Conservation (phyloP, 2,888 invertebrate species). For the Ceraclea dissimilis region DNA sequence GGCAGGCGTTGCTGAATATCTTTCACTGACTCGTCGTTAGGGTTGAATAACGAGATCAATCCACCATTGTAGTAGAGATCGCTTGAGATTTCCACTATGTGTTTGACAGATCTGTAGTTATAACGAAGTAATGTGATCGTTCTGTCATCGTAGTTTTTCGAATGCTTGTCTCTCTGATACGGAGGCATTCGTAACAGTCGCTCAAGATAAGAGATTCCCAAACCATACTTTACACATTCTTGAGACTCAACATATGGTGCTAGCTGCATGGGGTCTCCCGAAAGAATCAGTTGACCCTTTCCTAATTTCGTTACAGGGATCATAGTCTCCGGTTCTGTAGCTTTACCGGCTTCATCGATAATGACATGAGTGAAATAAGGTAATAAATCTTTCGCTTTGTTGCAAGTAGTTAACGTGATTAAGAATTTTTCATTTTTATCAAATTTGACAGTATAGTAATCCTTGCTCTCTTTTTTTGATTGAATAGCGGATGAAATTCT, state of each 20-base stretch:
- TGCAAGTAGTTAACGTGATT: background rate
- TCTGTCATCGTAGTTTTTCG: background rate
- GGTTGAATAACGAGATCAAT: background rate
- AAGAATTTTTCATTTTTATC: background rate
- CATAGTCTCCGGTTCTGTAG: slow-evolving; percentile 84
- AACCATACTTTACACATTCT: slow-evolving; percentile 56
- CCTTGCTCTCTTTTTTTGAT: slow-evolving; percentile 45
- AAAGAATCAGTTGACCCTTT: slow-evolving; percentile 60
- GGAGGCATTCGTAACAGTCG: slow-evolving; percentile 49
- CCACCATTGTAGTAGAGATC: background rate
- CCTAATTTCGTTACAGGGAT: slow-evolving; percentile 64
- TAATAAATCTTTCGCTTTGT: slow-evolving; percentile 36
- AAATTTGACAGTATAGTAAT: background rate
- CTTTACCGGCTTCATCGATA: slow-evolving; percentile 91
- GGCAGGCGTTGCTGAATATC: background rate
- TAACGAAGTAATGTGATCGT: background rate
- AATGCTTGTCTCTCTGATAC: background rate
- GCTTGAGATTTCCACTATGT: background rate
- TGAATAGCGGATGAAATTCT: slow-evolving; percentile 64
- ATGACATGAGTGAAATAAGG: slow-evolving; percentile 82
- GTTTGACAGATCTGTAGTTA: background rate
- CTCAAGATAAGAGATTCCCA: slow-evolving; percentile 64
- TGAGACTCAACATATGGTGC: slow-evolving; percentile 72
- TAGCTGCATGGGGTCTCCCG: slow-evolving; percentile 85
- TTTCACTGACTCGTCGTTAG: background rate